Base-by-base conservation (phyloP, 2,888 invertebrate genomes). In the Trichopoda pennipes region DNA sequence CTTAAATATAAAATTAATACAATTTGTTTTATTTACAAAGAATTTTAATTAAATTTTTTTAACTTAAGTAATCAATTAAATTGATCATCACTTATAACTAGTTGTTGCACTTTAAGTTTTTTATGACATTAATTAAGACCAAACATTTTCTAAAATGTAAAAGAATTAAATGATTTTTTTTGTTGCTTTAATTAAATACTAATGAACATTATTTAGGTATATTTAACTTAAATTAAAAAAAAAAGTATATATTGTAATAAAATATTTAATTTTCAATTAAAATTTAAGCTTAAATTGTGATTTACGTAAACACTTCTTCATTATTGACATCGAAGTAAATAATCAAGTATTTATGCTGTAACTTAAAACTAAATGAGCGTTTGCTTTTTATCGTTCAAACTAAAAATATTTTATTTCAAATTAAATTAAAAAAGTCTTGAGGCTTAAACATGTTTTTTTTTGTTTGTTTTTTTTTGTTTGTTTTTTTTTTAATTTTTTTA, bases 161-260 rank as follows among this genome's bases (percentile, higher is more conserved):
- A 61, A 47, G 38, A 69, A 53, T 16, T 21, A 32, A 60, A 32
- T 35, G 1, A 58, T 66, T 64, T 44, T 17, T 56, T 74, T 35
- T 32, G 10, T 63, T 38, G 21, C 38, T 61, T 42, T 53, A 63
- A 12, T 63, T 81, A 70, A 74, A 79, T 58, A 74, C 82, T 82
- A 82, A 82, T 82, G 79, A 82, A 82, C 82, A 79, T 76, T 76
- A 72, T 79, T 55, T 73, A 79, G 79, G 82, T 72, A 70, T 78
- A 44, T 42, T 23, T 61, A 14, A 16, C 21, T 28, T 28, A 19
- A 14, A 38, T 56, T 49, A 2, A 12, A 32, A 32, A 32, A 6
- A n/a, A 28, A 38, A 38, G 38, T 38, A 38, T 12, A 12, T 38
- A 12, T 32, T 32, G 3, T 8, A 6, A 12, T 38, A 38, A 38